Percentiles rank a stretch among this genome's conserved stretches.
Evolutionary conservation across 2,113 vertebrate genomes (phyloP).

Genomic region (Morphnarchus princeps): DNA sequence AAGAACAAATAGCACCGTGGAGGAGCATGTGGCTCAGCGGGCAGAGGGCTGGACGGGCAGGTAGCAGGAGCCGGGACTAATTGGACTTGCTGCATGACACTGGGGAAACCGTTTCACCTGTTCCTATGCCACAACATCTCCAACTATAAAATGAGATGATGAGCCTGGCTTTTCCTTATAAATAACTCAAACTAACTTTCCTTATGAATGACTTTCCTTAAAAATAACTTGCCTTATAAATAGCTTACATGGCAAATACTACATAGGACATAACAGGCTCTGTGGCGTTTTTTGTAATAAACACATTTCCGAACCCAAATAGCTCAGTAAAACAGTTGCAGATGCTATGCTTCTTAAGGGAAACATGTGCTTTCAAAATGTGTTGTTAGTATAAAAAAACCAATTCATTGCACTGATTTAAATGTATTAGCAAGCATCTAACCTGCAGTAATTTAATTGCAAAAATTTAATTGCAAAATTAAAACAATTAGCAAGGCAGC

Average conservation of each 20-base stretch:
- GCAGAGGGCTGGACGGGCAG: background rate
- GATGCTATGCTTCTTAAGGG: slow-evolving; percentile 48
- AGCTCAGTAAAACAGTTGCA: slow-evolving; percentile 46
- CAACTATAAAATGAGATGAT: background rate
- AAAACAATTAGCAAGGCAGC: background rate
- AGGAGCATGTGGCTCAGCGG: background rate
- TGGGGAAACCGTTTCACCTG: background rate
- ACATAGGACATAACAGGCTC: background rate
- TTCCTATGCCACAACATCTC: background rate
- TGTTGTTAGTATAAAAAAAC: background rate
- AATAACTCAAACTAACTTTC: slow-evolving; percentile 1
- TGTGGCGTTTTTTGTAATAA: slow-evolving; percentile 41
- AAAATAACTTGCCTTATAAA: slow-evolving; percentile 49
- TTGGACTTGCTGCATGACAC: background rate
- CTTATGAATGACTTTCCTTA: slow-evolving; percentile 36
- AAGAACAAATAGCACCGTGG: background rate
- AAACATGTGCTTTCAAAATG: slow-evolving; percentile 43
- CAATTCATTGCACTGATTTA: slow-evolving; percentile 21
- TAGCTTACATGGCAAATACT: slow-evolving; percentile 10
- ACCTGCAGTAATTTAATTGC: slow-evolving; percentile 12
- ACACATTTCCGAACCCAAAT: slow-evolving; percentile 37
- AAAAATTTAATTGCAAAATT: slow-evolving; percentile 27
- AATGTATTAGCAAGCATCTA: slow-evolving; percentile 30
- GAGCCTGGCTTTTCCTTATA: background rate
- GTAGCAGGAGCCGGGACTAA: background rate